A percentile compares a stretch with the other conserved stretches of the same genome.
Evolutionary conservation across 2,113 vertebrate genomes (phyloP).

Genomic region (Tursiops truncatus): DNA sequence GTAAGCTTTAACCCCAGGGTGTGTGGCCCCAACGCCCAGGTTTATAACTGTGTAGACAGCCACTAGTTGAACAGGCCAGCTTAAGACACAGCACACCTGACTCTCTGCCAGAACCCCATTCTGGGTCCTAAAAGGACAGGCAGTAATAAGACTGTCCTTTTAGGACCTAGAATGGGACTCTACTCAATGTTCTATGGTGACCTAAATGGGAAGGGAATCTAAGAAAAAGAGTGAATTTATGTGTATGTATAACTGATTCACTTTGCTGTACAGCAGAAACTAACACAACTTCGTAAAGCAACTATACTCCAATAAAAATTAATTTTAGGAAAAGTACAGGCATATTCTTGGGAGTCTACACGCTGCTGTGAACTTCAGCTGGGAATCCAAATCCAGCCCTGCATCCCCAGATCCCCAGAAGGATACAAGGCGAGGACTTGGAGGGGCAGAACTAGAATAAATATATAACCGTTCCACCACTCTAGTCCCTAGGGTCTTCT

Average conservation of each 20-base stretch:
- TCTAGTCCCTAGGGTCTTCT: not conserved
- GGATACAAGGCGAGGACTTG: not conserved
- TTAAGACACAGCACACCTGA: not conserved
- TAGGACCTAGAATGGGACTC: too few species aligned
- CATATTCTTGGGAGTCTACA: not conserved
- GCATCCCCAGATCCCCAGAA: not conserved
- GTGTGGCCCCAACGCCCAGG: not conserved
- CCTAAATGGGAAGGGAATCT: too few species aligned
- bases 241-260: too few species aligned
- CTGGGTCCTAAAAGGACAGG: not conserved
- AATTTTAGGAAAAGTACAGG: not conserved
- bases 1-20: not conserved
- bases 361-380: not conserved
- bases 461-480: not conserved
- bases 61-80: not conserved
- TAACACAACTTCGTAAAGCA: too few species aligned
- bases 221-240: too few species aligned
- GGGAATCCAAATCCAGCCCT: not conserved
- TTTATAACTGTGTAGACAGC: not conserved
- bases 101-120: not conserved
- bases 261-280: too few species aligned
- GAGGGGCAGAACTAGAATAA: not conserved
- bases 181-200: too few species aligned
- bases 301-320: too few species aligned
- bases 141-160: too few species aligned